Conservation (phyloP, 2,113 vertebrate species). For the Tupaia chinensis region DNA sequence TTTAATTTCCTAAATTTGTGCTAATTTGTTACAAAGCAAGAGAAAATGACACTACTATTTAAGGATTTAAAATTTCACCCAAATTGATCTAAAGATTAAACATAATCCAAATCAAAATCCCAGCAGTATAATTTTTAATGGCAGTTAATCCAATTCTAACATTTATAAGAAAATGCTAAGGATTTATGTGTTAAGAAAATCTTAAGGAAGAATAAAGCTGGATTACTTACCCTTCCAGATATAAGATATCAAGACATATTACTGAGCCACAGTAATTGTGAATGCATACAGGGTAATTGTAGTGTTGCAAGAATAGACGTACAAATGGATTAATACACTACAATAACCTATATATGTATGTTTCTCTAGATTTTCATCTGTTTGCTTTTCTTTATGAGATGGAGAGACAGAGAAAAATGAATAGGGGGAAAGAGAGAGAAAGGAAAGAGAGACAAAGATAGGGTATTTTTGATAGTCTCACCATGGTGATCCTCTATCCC, state of each 20-base stretch:
- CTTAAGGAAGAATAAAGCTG: neutral
- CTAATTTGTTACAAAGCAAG: neutral
- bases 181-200: neutral
- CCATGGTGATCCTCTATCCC: too few relatives aligned
- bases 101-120: neutral
- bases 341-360: neutral
- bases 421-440: too few relatives aligned
- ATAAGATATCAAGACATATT: neutral
- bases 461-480: too few relatives aligned
- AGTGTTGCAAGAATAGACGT: neutral
- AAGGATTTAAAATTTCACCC: neutral
- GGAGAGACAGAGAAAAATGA: too few relatives aligned
- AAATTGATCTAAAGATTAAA: neutral
- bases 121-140: neutral
- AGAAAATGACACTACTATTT: slow-evolving; percentile 11
- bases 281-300: neutral
- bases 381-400: too few relatives aligned
- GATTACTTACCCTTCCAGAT: neutral
- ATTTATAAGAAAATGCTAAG: neutral
- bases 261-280: neutral
- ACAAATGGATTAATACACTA: neutral
- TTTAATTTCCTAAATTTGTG: neutral
- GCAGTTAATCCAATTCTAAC: slow-evolving; percentile 21
- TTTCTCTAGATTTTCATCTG: neutral
- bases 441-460: too few relatives aligned